Base-by-base conservation (phyloP, 2,888 invertebrate species). In the Chirona hameri region DNA sequence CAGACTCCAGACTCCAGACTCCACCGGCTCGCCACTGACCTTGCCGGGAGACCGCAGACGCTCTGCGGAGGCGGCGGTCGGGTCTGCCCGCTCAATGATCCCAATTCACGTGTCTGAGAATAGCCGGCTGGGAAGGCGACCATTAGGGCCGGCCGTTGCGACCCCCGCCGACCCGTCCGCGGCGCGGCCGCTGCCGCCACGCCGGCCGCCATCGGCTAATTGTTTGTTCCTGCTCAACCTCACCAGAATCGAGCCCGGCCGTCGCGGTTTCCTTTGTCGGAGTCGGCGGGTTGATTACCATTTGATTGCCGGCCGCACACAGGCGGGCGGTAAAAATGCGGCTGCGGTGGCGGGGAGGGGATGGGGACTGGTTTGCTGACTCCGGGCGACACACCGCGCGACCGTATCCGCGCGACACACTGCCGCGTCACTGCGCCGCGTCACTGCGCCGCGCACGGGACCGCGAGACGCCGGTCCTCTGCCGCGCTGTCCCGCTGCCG, bases 181-280 rank as follows among this genome's bases (percentile, higher is more conserved):
- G 21, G 57, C 57, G 1, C n/a, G n/a, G 65, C 65, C n/a, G n/a
- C n/a, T 27, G 65, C 65, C n/a, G 27, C n/a, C 24, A 24, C 60
- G 24, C 2, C 60, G 24, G 60, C 21, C 60, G 60, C 60, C 60
- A 24, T 60, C 27, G 72, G 39, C 76, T 76, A 76, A 76, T 76
- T 76, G 76, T 76, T 76, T 76, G 76, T 76, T 76, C 76, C 76
- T 39, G 76, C 76, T 21, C 39, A 39, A 46, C 10, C 46, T 46
- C 27, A 7, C 24, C 31, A 31, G 39, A 76, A 76, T 46, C 46
- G 12, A 12, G 24, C 39, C 39, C 9, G 46, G 46, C 76, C 46
- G 31, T 39, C 39, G 24, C 76, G 76, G 24, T 46, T 76, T 24
- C 72, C 76, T 76, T 46, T 76, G 76, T 76, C 14, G 76, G 46